Percentiles rank a stretch among this genome's conserved stretches.
Conservation (phyloP, 37 sponge, comb jelly and placozoan species). For the Cladorhizidae sp. region DNA sequence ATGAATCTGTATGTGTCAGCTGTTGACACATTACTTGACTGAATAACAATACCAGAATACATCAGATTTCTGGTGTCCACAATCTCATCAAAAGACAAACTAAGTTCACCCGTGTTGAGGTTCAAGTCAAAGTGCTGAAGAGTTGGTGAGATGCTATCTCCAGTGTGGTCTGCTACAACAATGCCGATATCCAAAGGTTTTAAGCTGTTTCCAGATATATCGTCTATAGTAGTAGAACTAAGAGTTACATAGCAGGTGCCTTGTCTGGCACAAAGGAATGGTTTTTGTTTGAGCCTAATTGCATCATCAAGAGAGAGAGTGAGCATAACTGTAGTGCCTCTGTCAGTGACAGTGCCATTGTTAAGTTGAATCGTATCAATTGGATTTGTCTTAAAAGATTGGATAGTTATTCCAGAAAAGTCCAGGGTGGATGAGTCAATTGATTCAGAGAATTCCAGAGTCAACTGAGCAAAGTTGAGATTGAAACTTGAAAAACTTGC, state of each 20-base stretch:
- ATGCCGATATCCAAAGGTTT: conserved; percentile 36
- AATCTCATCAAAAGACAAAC: conserved; percentile 81
- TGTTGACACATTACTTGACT: conserved; percentile 8
- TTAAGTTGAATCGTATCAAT: conserved; percentile 35
- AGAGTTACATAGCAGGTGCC: conserved; percentile 74
- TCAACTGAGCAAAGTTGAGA: conserved; percentile 58
- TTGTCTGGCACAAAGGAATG: conserved; percentile 71
- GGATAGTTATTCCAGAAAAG: conserved; percentile 59
- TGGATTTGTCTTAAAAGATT: conserved; percentile 57
- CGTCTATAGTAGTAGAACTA: conserved; percentile 38
- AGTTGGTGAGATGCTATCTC: conserved; percentile 62
- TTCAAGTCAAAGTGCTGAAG: conserved; percentile 66
- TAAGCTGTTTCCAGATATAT: conserved; percentile 68
- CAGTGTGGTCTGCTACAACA: conserved; percentile 49
- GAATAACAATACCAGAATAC: conserved; percentile 55
- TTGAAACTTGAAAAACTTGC: conserved; percentile 69
- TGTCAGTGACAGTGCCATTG: conserved; percentile 45
- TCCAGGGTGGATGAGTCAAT: conserved; percentile 65
- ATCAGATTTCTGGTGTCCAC: conserved; percentile 61
- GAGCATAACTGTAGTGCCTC: conserved; percentile 35
- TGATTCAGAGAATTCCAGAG: conserved; percentile 78
- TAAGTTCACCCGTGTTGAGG: conserved; percentile 74
- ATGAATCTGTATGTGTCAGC: conserved; percentile 63
- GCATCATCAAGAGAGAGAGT: conserved; percentile 62
- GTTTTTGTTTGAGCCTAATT: conserved; percentile 57